Evolutionary conservation across 30 jellyfish, hydroid and myxozoan genomes (phyloP), one percentile per base, ranked within the genome.

Genomic region (Sanderia malayensis): DNA sequence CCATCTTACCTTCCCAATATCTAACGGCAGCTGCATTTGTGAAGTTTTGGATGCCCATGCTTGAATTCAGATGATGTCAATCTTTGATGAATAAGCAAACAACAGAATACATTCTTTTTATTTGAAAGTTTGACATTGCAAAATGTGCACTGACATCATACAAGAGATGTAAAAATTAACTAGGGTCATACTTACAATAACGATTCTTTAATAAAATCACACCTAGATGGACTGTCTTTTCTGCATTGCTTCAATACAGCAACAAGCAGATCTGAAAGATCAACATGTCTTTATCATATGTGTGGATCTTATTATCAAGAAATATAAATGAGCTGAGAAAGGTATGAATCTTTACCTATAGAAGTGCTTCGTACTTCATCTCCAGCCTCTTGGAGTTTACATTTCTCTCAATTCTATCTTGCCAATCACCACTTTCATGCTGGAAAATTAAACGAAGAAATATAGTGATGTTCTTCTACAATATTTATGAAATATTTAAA

Each of bases 1-100:
- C n/a, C n/a, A 28, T 29, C 4, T 13, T 71, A 89, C 98, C 98
- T 84, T 91, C 75, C 98, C 98, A 91, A 61, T 69, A 79, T 46
- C 79, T 84, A 7, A 41, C 24, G 0, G 98, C 98, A 46, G 76
- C 78, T 33, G 88, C 83, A 26, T n/a, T 61, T 67, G 33, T 91
- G 98, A 20, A 91, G 31, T 47, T 61, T 74, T 22, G 95, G 88
- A 63, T 91, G 92, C 2, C 98, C 98, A 78, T 68, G 61, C 70
- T 77, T 83, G 58, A 61, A 19, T 9, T 73, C 81, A 28, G 80
- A n/a, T 0, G 74, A 64, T 15, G 98, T 55, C 96, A 95, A 91
- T 34, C 98, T 91, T 53, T n/a, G n/a, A n/a, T n/a, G n/a, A n/a
- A n/a, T n/a, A n/a, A n/a, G n/a, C n/a, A n/a, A n/a, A n/a, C n/a